Percentiles rank a stretch among this genome's conserved stretches.
Evolutionary conservation across 2,888 invertebrate species (phyloP).

Genomic region (Mylabris sibirica): DNA sequence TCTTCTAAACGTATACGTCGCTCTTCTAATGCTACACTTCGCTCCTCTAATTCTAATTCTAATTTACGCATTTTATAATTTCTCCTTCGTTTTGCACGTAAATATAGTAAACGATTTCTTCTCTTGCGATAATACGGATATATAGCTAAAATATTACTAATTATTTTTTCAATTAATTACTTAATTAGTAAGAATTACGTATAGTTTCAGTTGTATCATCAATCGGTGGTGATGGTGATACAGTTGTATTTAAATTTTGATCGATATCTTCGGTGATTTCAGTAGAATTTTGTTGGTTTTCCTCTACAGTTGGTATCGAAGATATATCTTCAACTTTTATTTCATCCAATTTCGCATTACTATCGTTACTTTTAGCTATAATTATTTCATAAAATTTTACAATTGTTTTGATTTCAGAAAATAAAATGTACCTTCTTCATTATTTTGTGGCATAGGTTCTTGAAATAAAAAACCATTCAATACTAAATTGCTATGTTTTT

Average conservation of each 20-base stretch:
- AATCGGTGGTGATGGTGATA: not conserved
- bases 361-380: not conserved
- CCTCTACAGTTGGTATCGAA: not conserved
- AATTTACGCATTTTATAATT: not conserved
- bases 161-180: too few species aligned
- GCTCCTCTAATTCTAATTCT: not conserved
- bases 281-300: not conserved
- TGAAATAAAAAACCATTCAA: not conserved
- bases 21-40: not conserved
- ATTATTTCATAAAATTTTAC: not conserved
- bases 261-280: not conserved
- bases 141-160: too few species aligned
- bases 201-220: not conserved
- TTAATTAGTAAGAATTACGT: too few species aligned
- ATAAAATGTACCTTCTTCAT: constrained; percentile 3
- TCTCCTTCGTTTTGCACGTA: not conserved
- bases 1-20: constrained; percentile 2
- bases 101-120: not conserved
- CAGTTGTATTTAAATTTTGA: not conserved
- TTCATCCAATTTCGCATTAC: not conserved
- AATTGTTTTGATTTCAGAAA: not conserved
- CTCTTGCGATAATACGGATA: not conserved
- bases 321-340: constrained; percentile 3
- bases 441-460: not conserved
- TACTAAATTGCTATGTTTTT: not conserved